Conservation (phyloP, 1,140 invertebrate genomes). For the Drosophila nannoptera region DNA sequence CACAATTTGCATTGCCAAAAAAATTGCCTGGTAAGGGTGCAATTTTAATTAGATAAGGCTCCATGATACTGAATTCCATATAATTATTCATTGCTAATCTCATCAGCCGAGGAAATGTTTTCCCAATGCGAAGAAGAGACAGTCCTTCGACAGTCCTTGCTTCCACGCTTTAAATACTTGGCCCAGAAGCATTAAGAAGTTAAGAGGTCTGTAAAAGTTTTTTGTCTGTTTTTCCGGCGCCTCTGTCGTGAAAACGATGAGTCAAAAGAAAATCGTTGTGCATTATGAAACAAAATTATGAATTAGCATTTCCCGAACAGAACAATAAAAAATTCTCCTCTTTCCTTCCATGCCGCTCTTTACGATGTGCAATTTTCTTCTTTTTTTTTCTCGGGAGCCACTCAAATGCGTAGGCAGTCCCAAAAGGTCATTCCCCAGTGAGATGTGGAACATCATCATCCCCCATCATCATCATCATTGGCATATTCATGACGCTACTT, state of each 20-base stretch:
- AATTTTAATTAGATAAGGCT: too few relatives aligned
- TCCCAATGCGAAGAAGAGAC: constrained; percentile 35
- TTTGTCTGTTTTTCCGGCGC: constrained; percentile 33
- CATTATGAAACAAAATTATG: constrained; percentile 15
- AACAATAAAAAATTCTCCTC: not conserved
- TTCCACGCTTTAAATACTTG: constrained; percentile 59
- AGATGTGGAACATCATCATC: not conserved
- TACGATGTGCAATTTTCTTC: not conserved
- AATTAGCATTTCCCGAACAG: constrained; percentile 10
- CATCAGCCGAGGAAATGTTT: not conserved
- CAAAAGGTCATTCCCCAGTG: constrained; percentile 6
- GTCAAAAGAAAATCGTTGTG: not conserved
- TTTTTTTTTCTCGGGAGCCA: not conserved
- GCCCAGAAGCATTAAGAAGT: constrained; percentile 53
- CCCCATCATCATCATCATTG: not conserved
- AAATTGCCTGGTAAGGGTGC: too few relatives aligned
- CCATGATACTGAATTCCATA: too few relatives aligned
- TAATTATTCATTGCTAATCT: too few relatives aligned
- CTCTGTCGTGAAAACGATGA: constrained; percentile 7
- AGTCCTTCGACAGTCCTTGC: too few relatives aligned
- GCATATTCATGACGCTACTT: constrained; percentile 1
- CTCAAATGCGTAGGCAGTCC: constrained; percentile 2
- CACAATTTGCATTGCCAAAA: not conserved
- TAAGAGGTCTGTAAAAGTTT: constrained; percentile 49
- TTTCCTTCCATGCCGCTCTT: not conserved